Base-by-base conservation (phyloP, 1,140 invertebrate species). In the Leptinotarsa texana region DNA sequence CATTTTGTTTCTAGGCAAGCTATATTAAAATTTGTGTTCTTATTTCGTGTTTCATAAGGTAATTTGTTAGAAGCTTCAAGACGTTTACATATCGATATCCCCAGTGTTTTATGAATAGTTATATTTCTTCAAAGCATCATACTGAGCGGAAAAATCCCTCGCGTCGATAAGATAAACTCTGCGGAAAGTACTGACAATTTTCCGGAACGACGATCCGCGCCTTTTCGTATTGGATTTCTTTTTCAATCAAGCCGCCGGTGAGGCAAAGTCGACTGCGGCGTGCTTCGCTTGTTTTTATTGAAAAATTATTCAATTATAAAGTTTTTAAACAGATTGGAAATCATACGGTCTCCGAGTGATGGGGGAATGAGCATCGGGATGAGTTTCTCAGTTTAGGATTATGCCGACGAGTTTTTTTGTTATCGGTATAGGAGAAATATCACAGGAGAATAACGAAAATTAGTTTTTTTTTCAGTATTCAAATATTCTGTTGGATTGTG, bases 301-400 rank as follows among this genome's bases (percentile, higher is more conserved):
- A 83, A 83, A 83, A 83, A 83, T 83, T 83, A 83, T 83, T 83
- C 82, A 83, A 83, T 83, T 83, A 83, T 82, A 82, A 83, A 83
- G 82, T 83, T 83, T 83, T 82, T 79, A 82, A 83, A 82, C 81
- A 83, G 82, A 83, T 83, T 83, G 82, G 79, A 83, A 83, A 83
- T 83, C 82, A 82, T 76, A 80, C 78, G 81, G 74, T 80, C 77
- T 47, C 13, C 51, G 51, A 18, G 13, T 22, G 63, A 65, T 65
- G 63, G 51, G 51, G 51, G 51, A 57, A 57, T 57, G 13, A 57
- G 51, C 51, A 57, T 57, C 51, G n/a, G 65, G 65, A 67, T 67
- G 65, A 67, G 17, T 67, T 42, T 67, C 65, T 67, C 24, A 67
- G 65, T 18, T 67, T 27, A 24, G 65, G 65, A 67, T 67, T 22